Evolutionary conservation across 2,797 vertebrate genomes (phyloP), one percentile per base, ranked within the genome.

Genomic region (Tadarida brasiliensis): DNA sequence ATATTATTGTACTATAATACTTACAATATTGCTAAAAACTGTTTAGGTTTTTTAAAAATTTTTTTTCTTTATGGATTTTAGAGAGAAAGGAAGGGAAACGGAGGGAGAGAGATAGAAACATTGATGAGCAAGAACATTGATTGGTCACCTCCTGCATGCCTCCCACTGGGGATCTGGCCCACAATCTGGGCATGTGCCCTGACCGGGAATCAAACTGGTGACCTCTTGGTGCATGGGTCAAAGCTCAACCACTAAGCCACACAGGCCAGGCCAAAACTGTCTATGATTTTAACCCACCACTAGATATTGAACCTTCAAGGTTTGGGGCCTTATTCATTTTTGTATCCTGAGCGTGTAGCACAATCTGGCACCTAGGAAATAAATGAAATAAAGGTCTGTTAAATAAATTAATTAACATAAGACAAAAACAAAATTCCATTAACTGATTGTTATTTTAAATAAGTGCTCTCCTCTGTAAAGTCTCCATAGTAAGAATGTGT

Each of bases 361-460:
- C 2, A 80, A 14, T 47, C 54, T 90, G 24, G 16, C 67, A 90
- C 16, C 9, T 92, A 92, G 8, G 19, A 86, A 94, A 54, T 61
- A 28, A 82, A 78, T 56, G 68, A 88, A 90, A 73, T 87, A 90
- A 94, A 90, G 30, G 12, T 71, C 47, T 90, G 30, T 76, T 76
- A 33, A 81, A 65, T 73, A 73, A 93, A 63, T 80, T 77, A 87
- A 80, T 54, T 59, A 84, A 44, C 30, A 33, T 49, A 65, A 85
- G 19, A 87, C 22, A 90, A 87, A 94, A 82, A 78, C 22, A 83
- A 94, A 84, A 77, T 84, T 67, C 14, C 28, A 70, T 90, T 90
- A 93, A 89, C 51, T 70, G 51, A 63, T 80, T 86, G 19, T 86
- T 96, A 51, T 71, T 90, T 82, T 51, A 95, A 97, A 93, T 24